These are phyloP conservation scores for Chlorops oryzae DNA, from an alignment of 1,140 invertebrate species.

Conservation along the genomic window DNA sequence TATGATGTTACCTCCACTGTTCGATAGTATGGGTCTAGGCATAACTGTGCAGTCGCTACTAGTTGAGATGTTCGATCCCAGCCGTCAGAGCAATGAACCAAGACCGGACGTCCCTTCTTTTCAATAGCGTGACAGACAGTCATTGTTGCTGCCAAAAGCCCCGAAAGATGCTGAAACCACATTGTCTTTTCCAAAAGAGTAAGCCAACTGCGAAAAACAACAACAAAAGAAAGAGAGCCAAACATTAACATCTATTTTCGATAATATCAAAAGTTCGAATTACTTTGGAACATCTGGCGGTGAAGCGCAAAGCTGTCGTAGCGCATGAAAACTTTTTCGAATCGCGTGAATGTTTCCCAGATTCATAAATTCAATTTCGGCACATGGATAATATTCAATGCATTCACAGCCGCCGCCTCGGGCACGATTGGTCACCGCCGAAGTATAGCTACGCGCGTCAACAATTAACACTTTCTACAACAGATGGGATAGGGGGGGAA, in stretches of 20 bases:
- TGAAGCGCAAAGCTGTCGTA: slow-evolving; percentile 68
- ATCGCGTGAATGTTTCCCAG: slow-evolving; percentile 95
- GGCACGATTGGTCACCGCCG: slow-evolving; percentile 90
- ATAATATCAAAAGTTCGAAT: slow-evolving; percentile 25
- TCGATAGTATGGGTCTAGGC: slow-evolving; percentile 89
- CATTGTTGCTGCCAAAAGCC: slow-evolving; percentile 71
- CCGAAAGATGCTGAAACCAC: slow-evolving; percentile 86
- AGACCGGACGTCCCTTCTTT: slow-evolving; percentile 77
- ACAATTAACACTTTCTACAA: slow-evolving; percentile 88
- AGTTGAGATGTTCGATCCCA: slow-evolving; percentile 97
- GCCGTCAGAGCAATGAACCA: slow-evolving; percentile 95
- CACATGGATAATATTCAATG: slow-evolving; percentile 87
- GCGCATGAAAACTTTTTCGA: slow-evolving; percentile 75
- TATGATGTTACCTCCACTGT: slow-evolving; percentile 70
- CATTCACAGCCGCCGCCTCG: slow-evolving; percentile 94
- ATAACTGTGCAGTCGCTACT: slow-evolving; percentile 81
- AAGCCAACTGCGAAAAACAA: slow-evolving; percentile 67
- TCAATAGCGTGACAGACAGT: slow-evolving; percentile 75
- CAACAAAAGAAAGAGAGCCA: slow-evolving; percentile 7
- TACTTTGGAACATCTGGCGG: slow-evolving; percentile 72
- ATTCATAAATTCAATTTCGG: slow-evolving; percentile 96
- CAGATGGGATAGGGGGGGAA: too few relatives aligned
- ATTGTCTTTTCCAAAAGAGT: slow-evolving; percentile 79
- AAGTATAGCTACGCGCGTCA: slow-evolving; percentile 91
- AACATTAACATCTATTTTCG: not conserved